Base-by-base conservation (phyloP, 2,113 vertebrate species). In the Callorhinus ursinus region DNA sequence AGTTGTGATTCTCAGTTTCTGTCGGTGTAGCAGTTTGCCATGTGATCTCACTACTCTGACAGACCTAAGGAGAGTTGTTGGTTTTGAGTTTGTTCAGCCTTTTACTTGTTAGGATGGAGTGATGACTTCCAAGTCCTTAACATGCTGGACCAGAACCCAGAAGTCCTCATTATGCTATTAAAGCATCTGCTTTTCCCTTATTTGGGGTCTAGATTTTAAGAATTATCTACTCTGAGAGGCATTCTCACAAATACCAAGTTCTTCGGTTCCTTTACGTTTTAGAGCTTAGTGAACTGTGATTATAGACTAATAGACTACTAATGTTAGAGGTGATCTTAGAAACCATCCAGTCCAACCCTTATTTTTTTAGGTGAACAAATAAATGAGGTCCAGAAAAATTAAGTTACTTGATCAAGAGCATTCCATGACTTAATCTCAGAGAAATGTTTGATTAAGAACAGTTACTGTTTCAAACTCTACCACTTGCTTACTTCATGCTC, bases 341-440 rank as follows among this genome's bases (percentile, higher is more conserved):
- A 85, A 93, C 7, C 49, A 96, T 49, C 28, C 18, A 59, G 21
- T 22, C 33, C 16, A 65, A 71, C 16, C 8, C 49, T 28, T n/a
- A 72, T 28, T 65, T 67, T 67, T 95, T 53, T 79, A 83, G 42
- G 42, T 46, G 24, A 74, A 80, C 57, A 74, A 63, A 61, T 88
- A 83, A 83, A 67, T 79, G 79, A 81, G 9, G 39, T 74, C n/a
- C n/a, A 72, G 39, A 65, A 96, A 80, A 71, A 65, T 42, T 55
- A 71, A 89, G 15, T 61, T 65, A 57, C 42, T 90, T 83, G 15
- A 22, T 87, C 39, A 65, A 59, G 61, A 51, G 55, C 36, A 79
- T 83, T 95, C 49, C 90, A 26, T 97, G 80, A 65, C 59, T 87
- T 61, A 77, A 90, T 72, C 76, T 87, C 53, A 15, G 57, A 93